Base-by-base conservation (phyloP, 2,888 invertebrate species). In the Elegia similella region DNA sequence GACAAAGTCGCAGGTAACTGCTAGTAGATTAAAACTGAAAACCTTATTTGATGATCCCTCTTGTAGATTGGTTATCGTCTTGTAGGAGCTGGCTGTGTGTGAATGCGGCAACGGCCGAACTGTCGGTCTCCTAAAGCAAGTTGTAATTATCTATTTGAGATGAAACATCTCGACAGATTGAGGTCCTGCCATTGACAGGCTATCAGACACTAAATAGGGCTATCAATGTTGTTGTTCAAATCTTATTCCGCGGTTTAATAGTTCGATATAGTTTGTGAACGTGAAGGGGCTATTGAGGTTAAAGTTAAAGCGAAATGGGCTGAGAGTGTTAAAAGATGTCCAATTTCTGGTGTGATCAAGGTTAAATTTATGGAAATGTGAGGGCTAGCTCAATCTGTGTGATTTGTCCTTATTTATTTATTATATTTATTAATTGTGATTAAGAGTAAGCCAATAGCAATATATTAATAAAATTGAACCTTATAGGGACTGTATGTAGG, bases 141-240 rank as follows among this genome's bases (percentile, higher is more conserved):
- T 59, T 73, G 71, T 78, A 75, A 78, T 77, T 75, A 76, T 67
- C 63, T 73, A 68, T 68, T 68, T 62, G 73, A 68, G 62, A 67
- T 63, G 64, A 61, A 62, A 66, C 69, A 73, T 71, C 66, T 67
- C 66, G 62, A 66, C 66, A 68, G 73, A 73, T 73, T 72, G 60
- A 62, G 67, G 64, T 60, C 60, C 75, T 81, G 82, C 62, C 62
- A 64, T 62, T 76, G 82, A 82, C 82, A 81, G 76, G 72, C 67
- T 75, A 80, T 80, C 76, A 71, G 59, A 59, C 58, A 59, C 65
- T 62, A 65, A 59, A 60, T 52, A 63, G 62, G 61, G 58, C 64
- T 68, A 63, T 67, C 67, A 64, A 67, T 64, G 68, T 63, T 67
- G 66, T 65, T 69, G 64, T 65, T 70, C 58, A 65, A 69, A 72